phyloP scores from a whole-genome alignment of 2,888 invertebrate genomes.

The Cyrtodaria siliqua region DNA sequence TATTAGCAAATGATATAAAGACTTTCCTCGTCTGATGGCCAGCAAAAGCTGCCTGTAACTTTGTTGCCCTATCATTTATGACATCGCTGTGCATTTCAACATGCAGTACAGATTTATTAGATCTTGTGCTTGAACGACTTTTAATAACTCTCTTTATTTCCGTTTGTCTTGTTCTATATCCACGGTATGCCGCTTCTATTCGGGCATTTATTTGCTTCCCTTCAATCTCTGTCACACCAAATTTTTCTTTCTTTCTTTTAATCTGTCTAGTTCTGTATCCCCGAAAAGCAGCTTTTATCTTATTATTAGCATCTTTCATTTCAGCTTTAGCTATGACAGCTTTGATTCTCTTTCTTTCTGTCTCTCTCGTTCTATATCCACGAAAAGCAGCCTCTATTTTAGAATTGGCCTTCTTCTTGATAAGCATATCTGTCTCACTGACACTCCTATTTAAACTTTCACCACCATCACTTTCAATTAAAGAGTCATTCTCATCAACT shows the following conservation, averaged over 20 bases:
- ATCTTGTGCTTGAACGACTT: constrained; percentile 2
- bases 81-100: constrained; percentile 54
- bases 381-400: constrained; percentile 9
- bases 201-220: neutral
- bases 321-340: neutral
- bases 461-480: constrained; percentile 6
- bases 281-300: constrained; percentile 51
- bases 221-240: neutral
- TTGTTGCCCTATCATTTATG: constrained; percentile 33
- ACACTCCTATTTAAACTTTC: neutral
- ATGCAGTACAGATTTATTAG: constrained; percentile 29
- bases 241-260: neutral
- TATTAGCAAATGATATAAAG: constrained; percentile 55
- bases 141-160: neutral
- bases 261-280: constrained; percentile 45
- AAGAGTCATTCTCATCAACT: constrained; percentile 8
- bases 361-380: constrained; percentile 2
- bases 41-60: constrained; percentile 60
- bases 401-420: neutral
- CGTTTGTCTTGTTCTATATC: neutral
- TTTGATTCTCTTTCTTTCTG: constrained; percentile 1
- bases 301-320: constrained; percentile 37
- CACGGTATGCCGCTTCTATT: neutral
- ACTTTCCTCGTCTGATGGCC: constrained; percentile 53
- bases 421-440: neutral